Evolutionary conservation across 37 sponge, comb jelly and placozoan species (phyloP).

Genomic region (Aphrocallistes beatrix): DNA sequence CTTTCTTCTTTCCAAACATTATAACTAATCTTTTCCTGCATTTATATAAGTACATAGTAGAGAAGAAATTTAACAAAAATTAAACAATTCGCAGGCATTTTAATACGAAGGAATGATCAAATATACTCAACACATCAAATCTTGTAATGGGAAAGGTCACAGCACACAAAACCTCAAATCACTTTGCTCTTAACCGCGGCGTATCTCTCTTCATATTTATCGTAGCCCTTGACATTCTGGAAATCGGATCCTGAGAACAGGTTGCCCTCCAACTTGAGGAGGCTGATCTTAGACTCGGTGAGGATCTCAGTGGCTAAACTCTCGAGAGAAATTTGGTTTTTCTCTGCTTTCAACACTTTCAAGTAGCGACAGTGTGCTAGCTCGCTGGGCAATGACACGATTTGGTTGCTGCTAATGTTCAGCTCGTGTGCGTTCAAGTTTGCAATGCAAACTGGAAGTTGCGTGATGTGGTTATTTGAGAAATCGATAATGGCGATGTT

Average conservation of each 20-base stretch:
- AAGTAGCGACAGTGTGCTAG: not conserved
- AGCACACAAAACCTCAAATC: too few species aligned
- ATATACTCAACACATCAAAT: too few species aligned
- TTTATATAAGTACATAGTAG: too few species aligned
- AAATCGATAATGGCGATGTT: not conserved
- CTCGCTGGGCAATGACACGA: not conserved
- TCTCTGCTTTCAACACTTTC: not conserved
- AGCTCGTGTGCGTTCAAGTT: constrained; percentile 6
- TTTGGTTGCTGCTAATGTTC: not conserved
- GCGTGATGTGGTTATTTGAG: not conserved
- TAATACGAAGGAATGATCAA: too few species aligned
- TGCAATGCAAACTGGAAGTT: not conserved
- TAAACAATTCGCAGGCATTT: too few species aligned
- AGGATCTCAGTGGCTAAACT: not conserved
- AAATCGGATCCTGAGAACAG: not conserved
- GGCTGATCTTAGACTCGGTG: not conserved
- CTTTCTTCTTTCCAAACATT: too few species aligned
- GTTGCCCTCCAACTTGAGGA: not conserved
- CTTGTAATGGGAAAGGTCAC: too few species aligned
- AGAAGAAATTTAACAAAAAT: too few species aligned
- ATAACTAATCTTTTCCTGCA: too few species aligned
- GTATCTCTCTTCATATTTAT: constrained; percentile 16
- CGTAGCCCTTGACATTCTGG: not conserved
- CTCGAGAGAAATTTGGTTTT: not conserved
- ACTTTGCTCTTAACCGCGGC: not conserved